Conservation (phyloP, 2,113 vertebrate species). For the Emydura subglobosa region DNA sequence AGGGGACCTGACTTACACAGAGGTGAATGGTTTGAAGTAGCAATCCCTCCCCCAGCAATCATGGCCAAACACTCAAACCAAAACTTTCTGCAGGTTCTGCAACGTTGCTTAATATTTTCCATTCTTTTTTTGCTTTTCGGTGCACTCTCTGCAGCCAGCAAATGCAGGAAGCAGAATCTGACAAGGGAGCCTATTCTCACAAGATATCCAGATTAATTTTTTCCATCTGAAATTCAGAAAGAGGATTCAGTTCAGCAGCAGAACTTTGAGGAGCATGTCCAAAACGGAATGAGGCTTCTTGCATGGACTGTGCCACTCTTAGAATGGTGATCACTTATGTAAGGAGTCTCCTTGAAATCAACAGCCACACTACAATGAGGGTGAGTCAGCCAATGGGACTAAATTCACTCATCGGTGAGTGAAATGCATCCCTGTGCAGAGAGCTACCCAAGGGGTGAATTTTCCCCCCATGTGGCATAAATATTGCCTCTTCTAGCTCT, state of each 20-base stretch:
- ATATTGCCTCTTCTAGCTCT: background rate
- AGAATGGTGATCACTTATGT: background rate
- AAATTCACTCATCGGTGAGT: background rate
- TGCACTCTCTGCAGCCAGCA: rapidly evolving
- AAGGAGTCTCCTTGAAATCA: background rate
- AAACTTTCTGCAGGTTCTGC: background rate
- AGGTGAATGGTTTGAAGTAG: background rate
- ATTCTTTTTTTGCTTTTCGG: background rate
- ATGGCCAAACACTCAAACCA: rapidly evolving
- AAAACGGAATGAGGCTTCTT: background rate
- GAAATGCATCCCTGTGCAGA: background rate
- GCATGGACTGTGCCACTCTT: background rate
- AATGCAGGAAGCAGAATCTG: background rate
- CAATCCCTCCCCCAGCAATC: background rate
- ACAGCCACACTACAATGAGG: background rate
- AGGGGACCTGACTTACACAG: background rate
- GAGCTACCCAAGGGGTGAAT: background rate
- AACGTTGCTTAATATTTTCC: background rate
- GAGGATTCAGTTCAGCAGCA: background rate
- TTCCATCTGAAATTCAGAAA: background rate
- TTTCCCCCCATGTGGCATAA: background rate
- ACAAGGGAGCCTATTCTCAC: background rate
- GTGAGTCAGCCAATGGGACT: background rate
- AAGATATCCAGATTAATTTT: background rate
- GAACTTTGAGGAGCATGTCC: background rate